Evolutionary conservation across 2,113 vertebrate genomes (phyloP).

Genomic region (Pseudorasbora parva): DNA sequence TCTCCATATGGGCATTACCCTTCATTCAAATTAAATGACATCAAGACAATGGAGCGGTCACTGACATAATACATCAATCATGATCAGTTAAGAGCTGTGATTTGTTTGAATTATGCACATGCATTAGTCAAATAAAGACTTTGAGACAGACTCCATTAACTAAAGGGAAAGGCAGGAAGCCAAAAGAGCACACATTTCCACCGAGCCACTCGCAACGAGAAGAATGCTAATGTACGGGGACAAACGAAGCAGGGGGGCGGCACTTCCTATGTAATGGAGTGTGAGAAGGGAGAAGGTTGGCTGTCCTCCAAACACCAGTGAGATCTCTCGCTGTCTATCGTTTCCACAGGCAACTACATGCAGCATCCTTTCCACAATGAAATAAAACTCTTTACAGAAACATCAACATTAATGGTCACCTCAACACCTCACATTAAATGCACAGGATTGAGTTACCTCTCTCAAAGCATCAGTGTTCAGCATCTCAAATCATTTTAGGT

Average conservation of each 20-base stretch:
- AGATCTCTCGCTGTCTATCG: not conserved
- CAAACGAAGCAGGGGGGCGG: not conserved
- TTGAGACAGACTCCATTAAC: constrained; percentile 8
- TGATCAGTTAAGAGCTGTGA: constrained; percentile 22
- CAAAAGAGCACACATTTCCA: constrained; percentile 11
- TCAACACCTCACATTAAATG: not conserved
- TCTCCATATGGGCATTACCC: constrained; percentile 31
- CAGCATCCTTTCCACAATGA: not conserved
- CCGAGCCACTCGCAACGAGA: not conserved
- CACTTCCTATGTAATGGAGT: not conserved
- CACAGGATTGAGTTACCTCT: not conserved
- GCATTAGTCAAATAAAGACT: constrained; percentile 40
- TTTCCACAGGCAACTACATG: not conserved
- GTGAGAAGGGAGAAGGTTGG: not conserved
- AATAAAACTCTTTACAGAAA: not conserved
- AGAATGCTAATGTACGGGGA: constrained; percentile 24
- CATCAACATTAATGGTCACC: not conserved
- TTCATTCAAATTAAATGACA: constrained; percentile 35
- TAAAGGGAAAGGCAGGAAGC: not conserved
- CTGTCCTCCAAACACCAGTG: not conserved
- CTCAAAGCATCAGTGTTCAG: not conserved
- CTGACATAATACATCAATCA: constrained; percentile 3
- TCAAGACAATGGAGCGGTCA: constrained; percentile 24
- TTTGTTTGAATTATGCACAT: constrained; percentile 8
- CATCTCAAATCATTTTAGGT: not conserved